Base-by-base conservation (phyloP, 2,888 invertebrate genomes). In the Drosophila melanocephala region DNA sequence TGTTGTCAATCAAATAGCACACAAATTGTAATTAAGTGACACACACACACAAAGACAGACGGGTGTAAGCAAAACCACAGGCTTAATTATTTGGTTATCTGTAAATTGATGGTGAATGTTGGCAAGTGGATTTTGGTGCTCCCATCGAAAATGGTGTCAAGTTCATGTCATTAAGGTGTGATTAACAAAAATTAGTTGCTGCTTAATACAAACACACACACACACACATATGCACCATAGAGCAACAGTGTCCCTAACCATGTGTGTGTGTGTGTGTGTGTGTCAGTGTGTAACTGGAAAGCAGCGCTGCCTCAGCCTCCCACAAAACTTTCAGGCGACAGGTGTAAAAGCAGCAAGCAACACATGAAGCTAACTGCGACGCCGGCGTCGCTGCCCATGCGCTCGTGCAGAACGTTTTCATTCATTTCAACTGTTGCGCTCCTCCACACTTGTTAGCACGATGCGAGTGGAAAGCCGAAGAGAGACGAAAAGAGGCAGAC, bases 361-460 rank as follows among this genome's bases (percentile, higher is more conserved):
- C 86, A 89, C 87, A 87, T 86, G 87, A 84, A 69, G 79, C 63
- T 14, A 61, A 55, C 80, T 35, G 47, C 60, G 65, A 57, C 16
- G 81, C 35, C 26, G 42, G 22, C 75, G 65, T 68, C 61, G 62
- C 58, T 53, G 67, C 42, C 71, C 12, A 42, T 28, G 39, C 65
- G 58, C 28, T 62, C 61, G 71, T 52, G 75, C 66, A 75, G 47
- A 70, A 69, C 65, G 72, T n/a, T 77, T 86, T 86, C 84, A 90
- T 85, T 91, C 82, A 87, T 90, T 87, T 89, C 91, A 91, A 91
- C 91, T 91, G 92, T 91, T 91, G 91, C 91, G 91, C 91, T 92
- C 83, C 75, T 87, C 85, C 79, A 88, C 91, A 91, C 92, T 92
- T 91, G 92, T 91, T 91, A 89, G 87, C 91, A 84, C 83, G 57